Evolutionary conservation across 1,140 invertebrate species (phyloP).

Genomic region (Holotrichia oblita): DNA sequence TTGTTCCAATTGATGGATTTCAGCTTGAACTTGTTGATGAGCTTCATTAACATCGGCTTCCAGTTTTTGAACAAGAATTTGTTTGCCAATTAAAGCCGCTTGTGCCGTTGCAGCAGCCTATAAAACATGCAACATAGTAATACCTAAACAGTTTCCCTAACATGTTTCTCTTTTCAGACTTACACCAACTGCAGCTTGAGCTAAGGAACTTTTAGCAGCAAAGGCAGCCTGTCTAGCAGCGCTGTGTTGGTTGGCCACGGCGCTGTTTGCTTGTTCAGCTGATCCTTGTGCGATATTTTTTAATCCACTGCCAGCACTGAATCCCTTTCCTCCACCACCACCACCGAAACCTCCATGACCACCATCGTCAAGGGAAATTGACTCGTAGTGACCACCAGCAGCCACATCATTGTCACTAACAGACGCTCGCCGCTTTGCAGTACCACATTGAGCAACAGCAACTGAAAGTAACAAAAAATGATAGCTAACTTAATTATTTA

Average conservation of each 20-base stretch:
- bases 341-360: constrained; percentile 37
- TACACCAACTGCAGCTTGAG: constrained; percentile 38
- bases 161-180: background rate
- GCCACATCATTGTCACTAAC: constrained; percentile 34
- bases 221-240: constrained; percentile 39
- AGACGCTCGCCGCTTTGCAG: constrained; percentile 22
- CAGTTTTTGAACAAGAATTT: constrained; percentile 40
- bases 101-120: constrained; percentile 36
- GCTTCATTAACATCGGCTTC: constrained; percentile 33
- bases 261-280: constrained; percentile 37
- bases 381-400: constrained; percentile 35
- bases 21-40: constrained; percentile 38
- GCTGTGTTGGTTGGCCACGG: constrained; percentile 30
- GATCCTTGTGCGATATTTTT: constrained; percentile 41
- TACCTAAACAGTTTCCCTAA: background rate
- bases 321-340: constrained; percentile 34
- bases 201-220: constrained; percentile 38
- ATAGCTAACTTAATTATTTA: background rate
- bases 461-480: constrained; percentile 30
- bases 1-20: constrained; percentile 38
- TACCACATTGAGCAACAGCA: constrained; percentile 21
- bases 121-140: background rate
- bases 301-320: constrained; percentile 39
- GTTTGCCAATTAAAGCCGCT: constrained; percentile 36
- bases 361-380: constrained; percentile 38